Conservation (phyloP, 2,113 vertebrate genomes). For the Xenus cinereus region DNA sequence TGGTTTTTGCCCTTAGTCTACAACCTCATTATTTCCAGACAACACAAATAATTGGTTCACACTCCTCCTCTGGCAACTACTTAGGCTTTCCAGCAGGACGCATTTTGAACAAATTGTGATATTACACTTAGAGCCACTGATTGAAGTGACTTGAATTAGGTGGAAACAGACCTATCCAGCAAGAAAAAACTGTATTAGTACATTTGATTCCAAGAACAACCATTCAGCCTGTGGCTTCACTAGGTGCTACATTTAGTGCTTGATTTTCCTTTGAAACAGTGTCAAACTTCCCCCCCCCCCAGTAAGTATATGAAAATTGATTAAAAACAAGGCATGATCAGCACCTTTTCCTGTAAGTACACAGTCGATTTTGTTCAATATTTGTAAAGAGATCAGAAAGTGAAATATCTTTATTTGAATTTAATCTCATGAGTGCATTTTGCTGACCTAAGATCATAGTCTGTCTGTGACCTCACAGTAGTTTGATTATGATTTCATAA, state of each 20-base stretch:
- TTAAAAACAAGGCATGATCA: background rate
- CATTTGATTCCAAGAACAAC: constrained; percentile 29
- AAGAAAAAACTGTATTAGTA: constrained; percentile 20
- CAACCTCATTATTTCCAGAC: constrained; percentile 44
- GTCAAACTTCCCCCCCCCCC: background rate
- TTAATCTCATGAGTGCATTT: background rate
- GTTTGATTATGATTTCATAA: background rate
- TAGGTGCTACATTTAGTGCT: background rate
- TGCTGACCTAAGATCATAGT: background rate
- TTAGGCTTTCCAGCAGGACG: constrained; percentile 42
- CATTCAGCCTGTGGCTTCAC: background rate
- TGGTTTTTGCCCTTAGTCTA: background rate
- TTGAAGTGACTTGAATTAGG: constrained; percentile 64
- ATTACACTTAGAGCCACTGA: constrained; percentile 41
- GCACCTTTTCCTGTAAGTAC: background rate
- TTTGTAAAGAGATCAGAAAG: background rate
- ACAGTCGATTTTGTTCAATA: background rate
- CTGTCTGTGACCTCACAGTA: background rate
- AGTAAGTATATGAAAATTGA: background rate
- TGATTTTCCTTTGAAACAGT: background rate
- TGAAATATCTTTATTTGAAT: background rate
- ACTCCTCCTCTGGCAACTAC: constrained; percentile 37
- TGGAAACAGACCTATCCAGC: constrained; percentile 32
- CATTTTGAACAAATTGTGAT: constrained; percentile 28
- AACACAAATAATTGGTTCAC: constrained; percentile 60